These are phyloP conservation scores for Hypanus sabinus DNA, from an alignment of 2,113 vertebrate genomes.

Conservation along the genomic window DNA sequence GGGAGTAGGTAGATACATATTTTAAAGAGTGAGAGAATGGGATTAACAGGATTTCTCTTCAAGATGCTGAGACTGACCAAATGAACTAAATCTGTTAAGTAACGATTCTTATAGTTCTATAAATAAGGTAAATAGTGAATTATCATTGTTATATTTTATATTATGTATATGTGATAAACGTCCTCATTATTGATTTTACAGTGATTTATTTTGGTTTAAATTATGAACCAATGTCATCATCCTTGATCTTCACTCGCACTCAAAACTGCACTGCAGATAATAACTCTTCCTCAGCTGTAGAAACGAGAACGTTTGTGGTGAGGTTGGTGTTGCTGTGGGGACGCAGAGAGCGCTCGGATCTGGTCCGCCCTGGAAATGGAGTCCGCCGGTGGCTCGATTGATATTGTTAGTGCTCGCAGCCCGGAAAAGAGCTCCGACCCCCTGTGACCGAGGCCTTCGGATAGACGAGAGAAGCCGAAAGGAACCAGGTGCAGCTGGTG, in stretches of 20 bases:
- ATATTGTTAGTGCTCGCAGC: neutral
- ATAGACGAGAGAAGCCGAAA: neutral
- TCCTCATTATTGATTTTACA: neutral
- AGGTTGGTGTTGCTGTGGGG: neutral
- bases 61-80: no score
- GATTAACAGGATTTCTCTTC: no score
- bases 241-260: neutral
- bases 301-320: neutral
- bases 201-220: conserved; percentile 1
- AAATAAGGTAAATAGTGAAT: neutral
- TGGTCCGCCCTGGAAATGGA: neutral
- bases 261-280: neutral
- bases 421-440: neutral
- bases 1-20: no score
- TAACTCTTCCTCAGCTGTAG: neutral
- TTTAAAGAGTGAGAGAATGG: no score
- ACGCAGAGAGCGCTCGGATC: neutral
- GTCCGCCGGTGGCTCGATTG: neutral
- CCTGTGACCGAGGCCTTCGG: neutral
- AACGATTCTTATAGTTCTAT: no score
- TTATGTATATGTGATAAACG: neutral
- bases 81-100: no score
- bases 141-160: neutral
- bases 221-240: no score
- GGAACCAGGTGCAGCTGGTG: neutral